These are phyloP conservation scores for Larimichthys crocea DNA, from an alignment of 2,113 vertebrate species.

Conservation along the genomic window DNA sequence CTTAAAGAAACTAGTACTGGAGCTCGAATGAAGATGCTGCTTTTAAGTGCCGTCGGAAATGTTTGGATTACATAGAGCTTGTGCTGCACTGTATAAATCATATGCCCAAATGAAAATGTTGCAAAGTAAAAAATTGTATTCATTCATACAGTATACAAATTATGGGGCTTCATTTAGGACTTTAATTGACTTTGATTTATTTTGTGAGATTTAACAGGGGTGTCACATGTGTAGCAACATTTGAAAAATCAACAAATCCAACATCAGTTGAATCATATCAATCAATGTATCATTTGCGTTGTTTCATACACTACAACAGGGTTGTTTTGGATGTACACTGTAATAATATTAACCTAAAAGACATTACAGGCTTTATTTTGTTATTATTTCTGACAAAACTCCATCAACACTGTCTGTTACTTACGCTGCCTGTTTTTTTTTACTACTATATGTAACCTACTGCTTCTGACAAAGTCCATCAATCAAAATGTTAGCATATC, in stretches of 20 bases:
- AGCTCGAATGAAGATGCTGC: conserved; percentile 23
- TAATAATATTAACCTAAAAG: neutral
- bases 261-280: neutral
- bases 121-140: neutral
- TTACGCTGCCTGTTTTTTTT: neutral
- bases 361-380: neutral
- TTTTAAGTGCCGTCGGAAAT: conserved; percentile 43
- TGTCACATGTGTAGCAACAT: neutral
- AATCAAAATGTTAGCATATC: neutral
- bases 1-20: conserved; percentile 57
- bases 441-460: neutral
- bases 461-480: neutral
- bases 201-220: neutral
- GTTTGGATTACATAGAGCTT: neutral
- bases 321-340: neutral
- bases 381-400: neutral
- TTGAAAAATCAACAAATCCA: neutral
- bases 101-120: neutral
- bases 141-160: neutral
- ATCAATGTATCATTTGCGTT: too few relatives aligned
- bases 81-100: neutral
- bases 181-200: neutral
- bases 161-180: neutral
- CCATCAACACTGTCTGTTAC: neutral
- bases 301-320: neutral